Evolutionary conservation across 2,113 vertebrate genomes (phyloP).

Genomic region (Cephalopterus ornatus): DNA sequence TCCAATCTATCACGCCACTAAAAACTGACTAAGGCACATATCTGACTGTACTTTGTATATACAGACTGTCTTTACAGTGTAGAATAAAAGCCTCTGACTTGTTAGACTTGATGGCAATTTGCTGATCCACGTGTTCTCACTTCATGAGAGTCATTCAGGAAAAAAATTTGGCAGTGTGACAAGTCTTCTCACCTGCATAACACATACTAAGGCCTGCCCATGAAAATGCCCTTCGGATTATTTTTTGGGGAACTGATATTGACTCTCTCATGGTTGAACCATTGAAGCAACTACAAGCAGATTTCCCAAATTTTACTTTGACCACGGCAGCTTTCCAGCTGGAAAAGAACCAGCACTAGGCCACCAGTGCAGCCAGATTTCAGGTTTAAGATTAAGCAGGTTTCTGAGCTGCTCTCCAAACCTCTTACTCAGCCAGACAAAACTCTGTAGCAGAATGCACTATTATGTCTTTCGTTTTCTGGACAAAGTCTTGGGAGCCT

Average conservation of each 20-base stretch:
- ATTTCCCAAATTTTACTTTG: not conserved
- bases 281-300: accelerated
- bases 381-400: not conserved
- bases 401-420: not conserved
- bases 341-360: not conserved
- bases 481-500: not conserved
- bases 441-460: not conserved
- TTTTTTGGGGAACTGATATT: not conserved
- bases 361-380: not conserved
- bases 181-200: not conserved
- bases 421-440: not conserved
- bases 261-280: not conserved
- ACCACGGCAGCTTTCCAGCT: not conserved
- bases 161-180: not conserved
- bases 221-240: not conserved
- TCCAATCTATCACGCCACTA: not conserved
- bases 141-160: not conserved
- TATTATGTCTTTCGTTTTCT: not conserved
- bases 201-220: not conserved
- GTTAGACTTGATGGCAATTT: not conserved
- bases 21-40: not conserved
- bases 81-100: not conserved
- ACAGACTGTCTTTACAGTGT: not conserved
- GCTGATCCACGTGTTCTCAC: not conserved
- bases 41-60: not conserved